Percentiles rank a stretch among this genome's conserved stretches.
phyloP scores from a whole-genome alignment of 2,113 vertebrate genomes.

The Ammodytes marinus region DNA sequence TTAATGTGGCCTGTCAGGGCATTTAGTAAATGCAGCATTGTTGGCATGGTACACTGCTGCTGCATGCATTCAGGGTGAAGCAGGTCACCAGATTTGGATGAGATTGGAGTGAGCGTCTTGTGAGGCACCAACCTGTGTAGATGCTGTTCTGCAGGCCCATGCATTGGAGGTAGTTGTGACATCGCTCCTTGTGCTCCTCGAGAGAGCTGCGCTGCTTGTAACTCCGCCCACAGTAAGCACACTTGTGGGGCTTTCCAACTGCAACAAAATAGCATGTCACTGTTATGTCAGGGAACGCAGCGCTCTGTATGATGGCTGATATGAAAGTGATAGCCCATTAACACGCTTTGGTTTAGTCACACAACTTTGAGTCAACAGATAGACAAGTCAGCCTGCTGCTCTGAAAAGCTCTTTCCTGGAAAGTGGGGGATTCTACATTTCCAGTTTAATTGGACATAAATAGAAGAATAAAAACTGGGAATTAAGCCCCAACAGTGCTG shows the following conservation, averaged over 20 bases:
- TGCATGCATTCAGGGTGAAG: conserved; percentile 18
- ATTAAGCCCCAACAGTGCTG: not conserved
- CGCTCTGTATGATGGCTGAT: not conserved
- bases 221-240: conserved; percentile 97
- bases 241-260: conserved; percentile 99
- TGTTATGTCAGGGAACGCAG: conserved; percentile 3
- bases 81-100: conserved; percentile 44
- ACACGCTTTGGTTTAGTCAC: not conserved
- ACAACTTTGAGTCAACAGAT: not conserved
- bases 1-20: conserved; percentile 11
- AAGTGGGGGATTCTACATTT: conserved; percentile 1
- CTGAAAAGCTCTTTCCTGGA: not conserved
- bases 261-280: conserved; percentile 31
- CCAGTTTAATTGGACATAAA: not conserved
- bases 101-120: not conserved
- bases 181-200: conserved; percentile 98
- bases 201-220: conserved; percentile 99
- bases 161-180: conserved; percentile 98
- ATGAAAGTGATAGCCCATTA: not conserved
- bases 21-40: conserved; percentile 32
- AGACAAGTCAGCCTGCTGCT: not conserved
- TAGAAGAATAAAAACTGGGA: not conserved
- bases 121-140: conserved; percentile 91
- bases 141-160: conserved; percentile 95
- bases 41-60: conserved; percentile 7